These are phyloP conservation scores for Allygus modestus DNA, from an alignment of 2,888 invertebrate genomes.

Conservation along the genomic window DNA sequence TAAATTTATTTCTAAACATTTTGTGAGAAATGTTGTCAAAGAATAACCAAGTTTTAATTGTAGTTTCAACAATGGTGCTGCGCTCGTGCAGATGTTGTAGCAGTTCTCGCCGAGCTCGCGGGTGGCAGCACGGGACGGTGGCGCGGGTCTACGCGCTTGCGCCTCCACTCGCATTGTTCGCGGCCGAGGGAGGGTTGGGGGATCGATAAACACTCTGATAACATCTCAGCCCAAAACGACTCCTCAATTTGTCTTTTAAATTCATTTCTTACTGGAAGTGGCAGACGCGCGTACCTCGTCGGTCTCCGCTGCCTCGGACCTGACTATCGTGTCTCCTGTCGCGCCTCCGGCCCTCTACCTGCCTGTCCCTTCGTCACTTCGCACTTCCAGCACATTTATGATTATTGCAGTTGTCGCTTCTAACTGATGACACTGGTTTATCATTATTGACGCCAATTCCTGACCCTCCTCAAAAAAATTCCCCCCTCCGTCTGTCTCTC, in stretches of 20 bases:
- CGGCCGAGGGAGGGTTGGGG: constrained; percentile 24
- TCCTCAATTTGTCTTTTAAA: constrained; percentile 59
- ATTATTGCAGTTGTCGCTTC: constrained; percentile 63
- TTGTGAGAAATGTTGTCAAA: too few species aligned
- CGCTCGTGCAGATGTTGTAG: not conserved
- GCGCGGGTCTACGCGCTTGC: constrained; percentile 4
- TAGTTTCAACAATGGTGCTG: not conserved
- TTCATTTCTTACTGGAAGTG: constrained; percentile 57
- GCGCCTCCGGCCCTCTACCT: not conserved
- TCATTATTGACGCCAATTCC: constrained; percentile 69
- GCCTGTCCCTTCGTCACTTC: not conserved
- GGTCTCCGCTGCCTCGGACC: not conserved
- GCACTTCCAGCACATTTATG: constrained; percentile 39
- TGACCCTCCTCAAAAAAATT: constrained; percentile 69
- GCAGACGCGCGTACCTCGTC: constrained; percentile 31
- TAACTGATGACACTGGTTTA: constrained; percentile 66
- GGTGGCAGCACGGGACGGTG: constrained; percentile 15
- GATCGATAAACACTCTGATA: constrained; percentile 60
- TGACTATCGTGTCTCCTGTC: not conserved
- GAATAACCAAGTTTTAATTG: too few species aligned
- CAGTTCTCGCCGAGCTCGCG: not conserved
- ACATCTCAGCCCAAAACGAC: constrained; percentile 60
- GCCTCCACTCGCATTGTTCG: constrained; percentile 40
- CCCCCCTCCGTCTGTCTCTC: constrained; percentile 59
- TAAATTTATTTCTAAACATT: too few species aligned